Base-by-base conservation (phyloP, 2,888 invertebrate species). In the Idaea biselata region DNA sequence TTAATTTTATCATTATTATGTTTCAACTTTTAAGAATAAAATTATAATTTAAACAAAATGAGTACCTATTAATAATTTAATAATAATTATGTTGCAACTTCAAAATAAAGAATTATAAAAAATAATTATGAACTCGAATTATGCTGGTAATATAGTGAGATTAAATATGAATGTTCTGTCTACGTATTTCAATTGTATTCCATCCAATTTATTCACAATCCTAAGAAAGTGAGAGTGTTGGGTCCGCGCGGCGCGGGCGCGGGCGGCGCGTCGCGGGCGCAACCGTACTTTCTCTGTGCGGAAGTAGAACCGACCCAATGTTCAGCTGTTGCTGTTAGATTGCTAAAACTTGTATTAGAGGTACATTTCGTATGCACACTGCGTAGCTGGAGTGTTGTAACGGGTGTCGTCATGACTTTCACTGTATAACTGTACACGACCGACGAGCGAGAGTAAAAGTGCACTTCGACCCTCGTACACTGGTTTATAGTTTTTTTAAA, bases 161-260 rank as follows among this genome's bases (percentile, higher is more conserved):
- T 32, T 32, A 11, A 32, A 32, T 14, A 44, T 14, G 8, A 44
- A 11, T 11, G 11, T 44, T 14, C 8, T 44, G 11, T 44, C 44
- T 7, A 44, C 11, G 44, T 14, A 44, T 44, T 7, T 44, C 44
- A 8, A 44, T 44, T 44, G 44, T 44, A 44, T 44, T 44, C 11
- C 44, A 33, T 54, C 59, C 62, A 32, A 60, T 18, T 44, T 44
- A 44, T 44, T 44, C 44, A 44, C 14, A 44, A 61, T 56, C 64
- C 61, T 63, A 69, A 58, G 70, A 70, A 72, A 70, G 68, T 77
- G 78, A 79, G 73, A 71, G 74, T 72, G 74, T 58, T 16, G 63
- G 58, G 61, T 58, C 66, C 63, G 54, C 25, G 59, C 54, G 59
- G 11, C 18, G 53, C 16, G 1, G n/a, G 60, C 58, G 58, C 14